phyloP scores from a whole-genome alignment of 1,140 invertebrate species.

The Pteromalus puparum region DNA sequence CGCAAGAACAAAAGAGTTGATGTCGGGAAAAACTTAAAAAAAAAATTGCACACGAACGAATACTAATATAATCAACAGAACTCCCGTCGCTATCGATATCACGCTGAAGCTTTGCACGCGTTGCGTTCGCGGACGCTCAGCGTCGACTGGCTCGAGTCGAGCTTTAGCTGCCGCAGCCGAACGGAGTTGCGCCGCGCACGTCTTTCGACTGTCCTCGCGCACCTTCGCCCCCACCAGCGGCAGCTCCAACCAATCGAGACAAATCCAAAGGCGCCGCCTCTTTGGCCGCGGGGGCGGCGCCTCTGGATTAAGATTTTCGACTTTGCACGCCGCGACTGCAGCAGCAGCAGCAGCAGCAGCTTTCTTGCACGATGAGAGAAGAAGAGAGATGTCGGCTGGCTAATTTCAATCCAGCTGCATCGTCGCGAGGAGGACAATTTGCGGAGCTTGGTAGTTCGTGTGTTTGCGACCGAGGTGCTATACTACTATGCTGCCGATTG shows the following conservation, averaged over 20 bases:
- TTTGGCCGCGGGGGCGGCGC: slow-evolving; percentile 66
- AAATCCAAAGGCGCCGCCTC: slow-evolving; percentile 60
- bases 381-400: slow-evolving; percentile 1
- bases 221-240: slow-evolving; percentile 62
- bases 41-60: neutral
- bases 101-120: slow-evolving; percentile 58
- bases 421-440: neutral
- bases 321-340: slow-evolving; percentile 60
- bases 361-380: neutral
- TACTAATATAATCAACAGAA: neutral
- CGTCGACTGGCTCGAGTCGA: slow-evolving; percentile 66
- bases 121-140: slow-evolving; percentile 64
- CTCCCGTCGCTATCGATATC: slow-evolving; percentile 46
- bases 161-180: slow-evolving; percentile 41
- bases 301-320: slow-evolving; percentile 74
- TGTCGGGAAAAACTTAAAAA: neutral
- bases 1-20: neutral
- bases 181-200: slow-evolving; percentile 50
- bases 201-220: slow-evolving; percentile 58
- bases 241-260: slow-evolving; percentile 59
- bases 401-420: slow-evolving; percentile 30
- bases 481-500: neutral
- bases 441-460: neutral
- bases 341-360: neutral
- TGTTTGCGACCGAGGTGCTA: neutral